Conservation (phyloP, 2,113 vertebrate species). For the Camarhynchus parvulus region DNA sequence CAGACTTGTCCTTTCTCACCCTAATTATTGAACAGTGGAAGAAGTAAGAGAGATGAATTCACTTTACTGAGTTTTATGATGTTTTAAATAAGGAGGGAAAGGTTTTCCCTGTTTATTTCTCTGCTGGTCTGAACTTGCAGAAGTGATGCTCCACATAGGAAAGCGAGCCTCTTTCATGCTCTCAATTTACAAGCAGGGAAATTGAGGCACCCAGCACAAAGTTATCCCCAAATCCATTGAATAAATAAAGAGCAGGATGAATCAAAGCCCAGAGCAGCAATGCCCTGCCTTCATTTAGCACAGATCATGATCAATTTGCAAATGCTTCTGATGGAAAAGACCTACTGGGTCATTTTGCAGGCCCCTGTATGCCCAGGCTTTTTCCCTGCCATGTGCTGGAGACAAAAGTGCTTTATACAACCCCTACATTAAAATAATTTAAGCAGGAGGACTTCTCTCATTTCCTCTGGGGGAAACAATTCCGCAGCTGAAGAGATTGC, state of each 20-base stretch:
- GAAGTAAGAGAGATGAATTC: background rate
- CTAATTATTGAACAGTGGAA: background rate
- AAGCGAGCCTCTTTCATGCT: background rate
- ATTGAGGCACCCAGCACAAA: background rate
- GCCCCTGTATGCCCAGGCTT: background rate
- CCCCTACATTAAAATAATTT: conserved; percentile 29
- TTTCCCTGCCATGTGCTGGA: background rate
- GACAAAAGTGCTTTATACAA: background rate
- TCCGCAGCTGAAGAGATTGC: conserved; percentile 15
- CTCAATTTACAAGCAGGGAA: background rate
- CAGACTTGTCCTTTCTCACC: background rate
- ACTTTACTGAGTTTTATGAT: background rate
- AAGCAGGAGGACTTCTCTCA: conserved; percentile 5
- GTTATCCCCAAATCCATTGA: background rate
- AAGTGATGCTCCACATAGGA: background rate
- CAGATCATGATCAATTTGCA: background rate
- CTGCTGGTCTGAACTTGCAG: background rate
- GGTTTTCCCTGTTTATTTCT: background rate
- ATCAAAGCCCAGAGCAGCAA: background rate
- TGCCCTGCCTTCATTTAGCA: background rate
- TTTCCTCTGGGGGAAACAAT: conserved; percentile 40
- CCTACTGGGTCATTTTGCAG: background rate
- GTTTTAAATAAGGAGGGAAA: background rate
- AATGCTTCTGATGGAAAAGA: background rate
- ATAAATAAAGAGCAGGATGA: background rate